Conservation (phyloP, 2,888 invertebrate species). For the Plagodis pulveraria region DNA sequence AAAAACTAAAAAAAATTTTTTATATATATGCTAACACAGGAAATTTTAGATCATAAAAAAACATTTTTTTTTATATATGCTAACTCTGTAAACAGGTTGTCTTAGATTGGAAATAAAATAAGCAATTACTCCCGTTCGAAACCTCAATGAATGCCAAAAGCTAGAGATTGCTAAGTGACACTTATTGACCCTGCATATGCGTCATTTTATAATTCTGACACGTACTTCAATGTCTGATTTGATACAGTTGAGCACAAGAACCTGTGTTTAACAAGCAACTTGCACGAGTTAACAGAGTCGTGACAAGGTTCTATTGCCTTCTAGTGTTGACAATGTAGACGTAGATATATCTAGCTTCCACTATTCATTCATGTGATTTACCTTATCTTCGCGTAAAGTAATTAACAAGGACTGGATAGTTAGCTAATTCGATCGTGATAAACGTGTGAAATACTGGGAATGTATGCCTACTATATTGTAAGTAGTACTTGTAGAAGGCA, state of each 20-base stretch:
- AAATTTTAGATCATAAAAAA: no score
- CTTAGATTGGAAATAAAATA: constrained; percentile 1
- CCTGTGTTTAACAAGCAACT: constrained; percentile 18
- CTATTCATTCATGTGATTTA: not conserved
- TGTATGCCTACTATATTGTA: no score
- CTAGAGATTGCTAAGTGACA: not conserved
- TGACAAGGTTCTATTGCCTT: constrained; percentile 14
- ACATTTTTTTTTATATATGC: no score
- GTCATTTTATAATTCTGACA: constrained; percentile 16
- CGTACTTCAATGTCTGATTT: constrained; percentile 28
- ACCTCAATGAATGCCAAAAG: constrained; percentile 1
- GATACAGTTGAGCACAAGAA: constrained; percentile 8
- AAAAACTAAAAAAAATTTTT: no score
- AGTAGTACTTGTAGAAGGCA: no score
- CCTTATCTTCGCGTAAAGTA: not conserved
- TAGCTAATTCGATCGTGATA: not conserved
- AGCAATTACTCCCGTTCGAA: no score
- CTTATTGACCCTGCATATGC: not conserved
- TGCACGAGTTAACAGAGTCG: constrained; percentile 16
- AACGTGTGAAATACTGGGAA: not conserved
- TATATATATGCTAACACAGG: no score
- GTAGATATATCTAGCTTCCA: not conserved
- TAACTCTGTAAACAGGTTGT: no score
- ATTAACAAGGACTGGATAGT: not conserved
- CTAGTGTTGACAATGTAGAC: not conserved